Evolutionary conservation across 1,140 invertebrate species (phyloP), one percentile per base, ranked within the genome.

Genomic region (Arion vulgaris): DNA sequence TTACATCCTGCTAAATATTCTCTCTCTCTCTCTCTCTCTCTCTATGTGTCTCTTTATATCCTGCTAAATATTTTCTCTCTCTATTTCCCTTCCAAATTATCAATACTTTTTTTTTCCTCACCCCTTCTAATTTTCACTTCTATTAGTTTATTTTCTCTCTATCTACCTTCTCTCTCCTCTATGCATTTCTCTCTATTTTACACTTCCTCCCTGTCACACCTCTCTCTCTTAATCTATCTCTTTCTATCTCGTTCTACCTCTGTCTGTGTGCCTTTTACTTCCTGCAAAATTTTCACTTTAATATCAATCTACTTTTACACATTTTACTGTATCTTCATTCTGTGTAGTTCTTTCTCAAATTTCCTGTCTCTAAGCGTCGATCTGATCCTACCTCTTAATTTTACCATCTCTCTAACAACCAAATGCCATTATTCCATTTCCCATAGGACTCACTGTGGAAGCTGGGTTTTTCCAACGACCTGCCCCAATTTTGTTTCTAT

Each of bases 21-120:
- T 72, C 19, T 72, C 71, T 72, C 19, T 72, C 36, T 72, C 19
- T 72, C 71, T 72, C 2, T 72, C 71, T 72, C 19, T 72, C 71
- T 72, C 19, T 72, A 36, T 41, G 13, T 72, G 36, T 72, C 19
- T 72, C 71, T 72, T 11, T 72, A 36, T 72, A 2, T 72, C 71
- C 36, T 5, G 15, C 69, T n/a, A n/a, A n/a, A n/a, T n/a, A n/a
- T n/a, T n/a, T n/a, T n/a, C n/a, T n/a, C n/a, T n/a, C n/a, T n/a
- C n/a, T n/a, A n/a, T n/a, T n/a, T n/a, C n/a, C n/a, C n/a, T n/a
- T n/a, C n/a, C n/a, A n/a, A n/a, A n/a, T n/a, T n/a, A n/a, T n/a
- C n/a, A n/a, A n/a, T n/a, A n/a, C n/a, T n/a, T n/a, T n/a, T n/a
- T n/a, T n/a, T n/a, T n/a, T n/a, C n/a, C n/a, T n/a, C n/a, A n/a